phyloP scores from a whole-genome alignment of 2,113 vertebrate genomes.

The Lophochroa leadbeateri region DNA sequence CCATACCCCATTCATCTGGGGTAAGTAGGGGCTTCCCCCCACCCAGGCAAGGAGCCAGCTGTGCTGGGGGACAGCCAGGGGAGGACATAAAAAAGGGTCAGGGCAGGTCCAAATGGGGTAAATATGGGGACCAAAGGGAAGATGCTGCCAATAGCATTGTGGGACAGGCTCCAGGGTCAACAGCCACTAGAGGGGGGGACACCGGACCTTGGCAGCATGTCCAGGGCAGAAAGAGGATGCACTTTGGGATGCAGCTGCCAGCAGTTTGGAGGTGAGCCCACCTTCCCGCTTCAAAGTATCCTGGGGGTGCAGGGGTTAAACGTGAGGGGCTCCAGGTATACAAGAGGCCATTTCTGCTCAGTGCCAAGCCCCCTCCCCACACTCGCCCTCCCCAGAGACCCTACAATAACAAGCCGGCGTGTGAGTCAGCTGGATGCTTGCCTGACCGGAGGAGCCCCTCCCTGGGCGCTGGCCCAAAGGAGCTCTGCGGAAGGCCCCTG shows the following conservation, averaged over 20 bases:
- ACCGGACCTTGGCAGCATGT: neutral
- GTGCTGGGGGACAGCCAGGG: neutral
- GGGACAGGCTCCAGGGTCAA: neutral
- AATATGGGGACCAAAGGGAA: neutral
- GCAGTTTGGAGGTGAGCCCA: neutral
- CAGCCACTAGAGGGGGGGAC: neutral
- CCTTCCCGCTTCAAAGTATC: neutral
- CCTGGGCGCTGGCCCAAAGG: constrained; percentile 61
- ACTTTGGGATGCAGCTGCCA: neutral
- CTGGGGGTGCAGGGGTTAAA: constrained; percentile 28
- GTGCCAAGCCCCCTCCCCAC: constrained; percentile 47
- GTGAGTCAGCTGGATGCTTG: constrained; percentile 61
- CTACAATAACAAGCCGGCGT: constrained; percentile 2
- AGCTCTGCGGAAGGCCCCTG: constrained; percentile 35
- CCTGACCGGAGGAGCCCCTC: constrained; percentile 57
- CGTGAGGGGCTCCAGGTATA: neutral
- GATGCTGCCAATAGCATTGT: neutral
- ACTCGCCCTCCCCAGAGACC: neutral
- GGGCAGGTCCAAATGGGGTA: neutral
- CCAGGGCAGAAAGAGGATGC: neutral
- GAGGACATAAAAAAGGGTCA: neutral
- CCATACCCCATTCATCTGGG: neutral
- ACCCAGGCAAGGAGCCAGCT: neutral
- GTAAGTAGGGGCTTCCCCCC: neutral
- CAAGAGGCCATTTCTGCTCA: neutral